These are phyloP conservation scores for Listronotus bonariensis DNA, from an alignment of 1,140 invertebrate species.

Conservation along the genomic window DNA sequence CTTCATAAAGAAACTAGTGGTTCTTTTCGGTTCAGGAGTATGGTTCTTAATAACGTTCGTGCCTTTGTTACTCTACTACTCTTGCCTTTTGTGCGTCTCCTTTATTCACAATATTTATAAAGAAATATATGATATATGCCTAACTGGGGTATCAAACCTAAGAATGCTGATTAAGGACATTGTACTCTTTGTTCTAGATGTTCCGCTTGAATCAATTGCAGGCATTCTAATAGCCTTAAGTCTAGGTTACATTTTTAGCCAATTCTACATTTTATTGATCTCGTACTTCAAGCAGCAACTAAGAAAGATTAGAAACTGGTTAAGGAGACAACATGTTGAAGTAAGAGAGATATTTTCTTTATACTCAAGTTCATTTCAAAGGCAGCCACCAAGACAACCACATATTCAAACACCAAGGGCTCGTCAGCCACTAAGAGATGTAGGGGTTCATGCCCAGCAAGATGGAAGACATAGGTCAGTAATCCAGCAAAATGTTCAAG, in stretches of 20 bases:
- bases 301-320: constrained; percentile 11
- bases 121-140: constrained; percentile 16
- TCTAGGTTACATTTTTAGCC: constrained; percentile 36
- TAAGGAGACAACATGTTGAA: constrained; percentile 7
- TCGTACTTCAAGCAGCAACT: constrained; percentile 19
- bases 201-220: constrained; percentile 39
- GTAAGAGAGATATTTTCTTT: constrained; percentile 2
- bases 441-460: neutral
- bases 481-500: neutral
- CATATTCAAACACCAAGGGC: neutral
- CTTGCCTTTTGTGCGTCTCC: neutral
- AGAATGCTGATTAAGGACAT: constrained; percentile 1
- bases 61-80: constrained; percentile 29
- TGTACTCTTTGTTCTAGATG: constrained; percentile 37
- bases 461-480: no score
- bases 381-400: neutral
- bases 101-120: constrained; percentile 15
- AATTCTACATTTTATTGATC: constrained; percentile 35
- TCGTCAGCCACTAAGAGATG: neutral
- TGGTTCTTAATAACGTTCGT: constrained; percentile 40
- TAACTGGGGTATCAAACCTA: neutral
- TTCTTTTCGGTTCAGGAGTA: constrained; percentile 41
- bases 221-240: constrained; percentile 33
- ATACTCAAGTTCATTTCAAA: neutral
- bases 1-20: constrained; percentile 30